Evolutionary conservation across 2,888 invertebrate genomes (phyloP).

Genomic region (Troides oblongomaculatus): DNA sequence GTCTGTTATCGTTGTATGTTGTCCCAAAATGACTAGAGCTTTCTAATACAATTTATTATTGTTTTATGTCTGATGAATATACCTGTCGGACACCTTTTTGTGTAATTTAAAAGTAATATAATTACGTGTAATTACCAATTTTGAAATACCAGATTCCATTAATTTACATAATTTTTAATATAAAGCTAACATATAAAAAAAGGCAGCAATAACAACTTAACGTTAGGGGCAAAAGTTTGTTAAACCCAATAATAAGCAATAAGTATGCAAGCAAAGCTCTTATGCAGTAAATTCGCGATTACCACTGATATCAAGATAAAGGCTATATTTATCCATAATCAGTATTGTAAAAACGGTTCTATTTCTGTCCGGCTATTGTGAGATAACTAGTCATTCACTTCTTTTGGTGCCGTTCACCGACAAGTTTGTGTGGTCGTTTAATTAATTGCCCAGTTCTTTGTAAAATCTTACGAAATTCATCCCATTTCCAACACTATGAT

Average conservation of each 20-base stretch:
- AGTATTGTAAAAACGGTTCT: constrained; percentile 31
- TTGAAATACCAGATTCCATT: no score
- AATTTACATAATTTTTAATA: no score
- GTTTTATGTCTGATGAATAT: background rate
- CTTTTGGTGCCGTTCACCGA: constrained; percentile 22
- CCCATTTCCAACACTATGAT: constrained; percentile 21
- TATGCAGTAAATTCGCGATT: constrained; percentile 25
- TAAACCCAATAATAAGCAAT: constrained; percentile 11
- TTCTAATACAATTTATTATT: background rate
- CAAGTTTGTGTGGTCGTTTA: constrained; percentile 13
- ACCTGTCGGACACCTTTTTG: background rate
- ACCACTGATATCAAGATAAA: constrained; percentile 27
- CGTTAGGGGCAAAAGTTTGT: constrained; percentile 20
- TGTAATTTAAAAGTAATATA: background rate
- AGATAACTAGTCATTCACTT: constrained; percentile 25
- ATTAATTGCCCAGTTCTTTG: constrained; percentile 14
- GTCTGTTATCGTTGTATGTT: no score
- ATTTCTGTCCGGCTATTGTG: constrained; percentile 27
- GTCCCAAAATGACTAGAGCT: no score
- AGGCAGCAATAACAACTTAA: background rate
- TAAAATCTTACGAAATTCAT: constrained; percentile 12
- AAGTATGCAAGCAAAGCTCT: constrained; percentile 16
- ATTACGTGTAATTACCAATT: no score
- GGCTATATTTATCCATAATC: constrained; percentile 24
- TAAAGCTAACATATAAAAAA: background rate